phyloP scores from a whole-genome alignment of 2,113 vertebrate species.

The Eretmodus cyanostictus region DNA sequence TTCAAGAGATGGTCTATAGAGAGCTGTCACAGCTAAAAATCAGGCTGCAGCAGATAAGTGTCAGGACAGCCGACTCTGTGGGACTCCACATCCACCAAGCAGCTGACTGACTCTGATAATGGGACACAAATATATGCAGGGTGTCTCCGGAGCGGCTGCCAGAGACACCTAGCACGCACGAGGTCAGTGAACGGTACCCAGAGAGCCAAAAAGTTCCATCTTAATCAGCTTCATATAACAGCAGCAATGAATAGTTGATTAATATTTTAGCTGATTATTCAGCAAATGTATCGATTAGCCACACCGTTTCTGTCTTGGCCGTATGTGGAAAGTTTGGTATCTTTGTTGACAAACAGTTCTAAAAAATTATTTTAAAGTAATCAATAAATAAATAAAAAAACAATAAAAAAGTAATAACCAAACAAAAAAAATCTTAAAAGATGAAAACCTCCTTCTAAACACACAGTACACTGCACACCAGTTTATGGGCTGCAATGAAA shows the following conservation, averaged over 20 bases:
- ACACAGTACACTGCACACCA: background rate
- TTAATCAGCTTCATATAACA: background rate
- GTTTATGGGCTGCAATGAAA: background rate
- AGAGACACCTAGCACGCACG: background rate
- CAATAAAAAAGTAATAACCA: background rate
- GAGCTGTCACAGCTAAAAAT: constrained; percentile 3
- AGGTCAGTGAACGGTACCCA: background rate
- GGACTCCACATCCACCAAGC: background rate
- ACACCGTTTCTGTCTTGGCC: background rate
- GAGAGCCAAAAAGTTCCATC: background rate
- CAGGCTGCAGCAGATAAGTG: constrained; percentile 34
- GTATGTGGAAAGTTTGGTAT: background rate
- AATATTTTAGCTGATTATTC: background rate
- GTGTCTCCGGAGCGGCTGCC: background rate
- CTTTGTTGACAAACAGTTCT: background rate
- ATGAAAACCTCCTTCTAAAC: background rate
- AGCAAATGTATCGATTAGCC: background rate
- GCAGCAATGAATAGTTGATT: background rate
- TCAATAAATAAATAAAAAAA: background rate
- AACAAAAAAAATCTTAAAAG: background rate
- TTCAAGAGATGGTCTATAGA: background rate
- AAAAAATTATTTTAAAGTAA: background rate
- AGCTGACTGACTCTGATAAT: constrained; percentile 39
- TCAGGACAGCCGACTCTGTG: constrained; percentile 6
- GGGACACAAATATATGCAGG: constrained; percentile 33